Evolutionary conservation across 2,797 vertebrate genomes (phyloP), one percentile per base, ranked within the genome.

Genomic region (Morus bassanus): DNA sequence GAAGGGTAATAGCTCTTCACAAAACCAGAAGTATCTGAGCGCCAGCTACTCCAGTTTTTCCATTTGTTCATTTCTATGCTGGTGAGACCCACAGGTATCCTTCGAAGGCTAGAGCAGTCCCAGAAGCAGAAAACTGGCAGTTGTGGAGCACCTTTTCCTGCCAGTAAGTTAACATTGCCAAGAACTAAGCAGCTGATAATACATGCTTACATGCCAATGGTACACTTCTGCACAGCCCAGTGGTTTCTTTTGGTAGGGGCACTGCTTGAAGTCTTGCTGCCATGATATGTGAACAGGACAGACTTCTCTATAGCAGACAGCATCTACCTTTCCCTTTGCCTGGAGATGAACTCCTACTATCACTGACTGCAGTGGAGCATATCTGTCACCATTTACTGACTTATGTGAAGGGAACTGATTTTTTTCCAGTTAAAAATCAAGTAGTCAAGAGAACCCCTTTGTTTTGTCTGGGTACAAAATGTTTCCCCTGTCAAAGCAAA

Each of bases 101-200:
- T 78, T 64, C 13, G 24, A 88, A 94, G 74, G 70, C 85, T 85
- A 67, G 31, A 82, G 70, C 46, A 87, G 51, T 21, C 86, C 50
- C 94, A 86, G 91, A 57, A 78, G 88, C 41, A 93, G 73, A 79
- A 80, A 79, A 69, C 74, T 91, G 85, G 73, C 61, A 81, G 53
- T n/a, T 72, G 33, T 33, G 60, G 24, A 68, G 41, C 33, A 81
- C 41, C 48, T 95, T 81, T 64, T 83, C 60, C 77, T 90, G 91
- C 64, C 83, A 94, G 61, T 11, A 43, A 93, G 46, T 50, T 68
- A 69, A 46, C 48, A 21, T 2, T 88, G 88, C 76, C 91, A 94
- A 85, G 63, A 51, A 18, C 57, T 77, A 56, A 83, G 78, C 82
- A 83, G 79, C 53, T 95, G 91, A 77, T 60, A 85, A 77, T 22